Base-by-base conservation (phyloP, 2,888 invertebrate species). In the Gonocerus acuteangulatus region DNA sequence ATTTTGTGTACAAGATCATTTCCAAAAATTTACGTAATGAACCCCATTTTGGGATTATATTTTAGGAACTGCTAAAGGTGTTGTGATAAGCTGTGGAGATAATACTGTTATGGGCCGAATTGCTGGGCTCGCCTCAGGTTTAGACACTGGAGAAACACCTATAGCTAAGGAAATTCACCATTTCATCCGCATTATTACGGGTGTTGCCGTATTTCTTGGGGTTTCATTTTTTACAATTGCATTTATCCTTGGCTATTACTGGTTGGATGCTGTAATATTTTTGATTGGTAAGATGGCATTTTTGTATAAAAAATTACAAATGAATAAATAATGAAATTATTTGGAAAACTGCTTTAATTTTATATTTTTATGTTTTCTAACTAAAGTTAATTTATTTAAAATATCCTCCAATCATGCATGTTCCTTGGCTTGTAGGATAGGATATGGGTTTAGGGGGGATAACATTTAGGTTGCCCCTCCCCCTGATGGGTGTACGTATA, bases 251-350 rank as follows among this genome's bases (percentile, higher is more conserved):
- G 95, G 95, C 71, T 99, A 99, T 78, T 91, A 94, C 76, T 97
- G 96, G 96, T 82, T 99, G 71, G 97, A 97, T 75, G 96, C 99
- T 73, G 96, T 97, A 69, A 95, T 99, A 77, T 99, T 99, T 85
- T 82, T 95, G 71, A 99, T 99, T 75, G 97, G 97, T 74, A 67
- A 65, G 49, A n/a, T n/a, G n/a, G n/a, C n/a, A n/a, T n/a, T n/a
- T n/a, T 32, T 16, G n/a, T 22, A 21, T n/a, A n/a, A n/a, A n/a
- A n/a, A n/a, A n/a, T n/a, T n/a, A n/a, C n/a, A n/a, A n/a, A n/a
- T n/a, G n/a, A n/a, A n/a, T n/a, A n/a, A n/a, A n/a, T n/a, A n/a
- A n/a, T n/a, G n/a, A n/a, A n/a, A n/a, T n/a, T n/a, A n/a, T n/a
- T n/a, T n/a, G n/a, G n/a, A n/a, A n/a, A n/a, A n/a, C n/a, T n/a